phyloP scores from a whole-genome alignment of 1,140 invertebrate genomes.

The Conus betulinus region DNA sequence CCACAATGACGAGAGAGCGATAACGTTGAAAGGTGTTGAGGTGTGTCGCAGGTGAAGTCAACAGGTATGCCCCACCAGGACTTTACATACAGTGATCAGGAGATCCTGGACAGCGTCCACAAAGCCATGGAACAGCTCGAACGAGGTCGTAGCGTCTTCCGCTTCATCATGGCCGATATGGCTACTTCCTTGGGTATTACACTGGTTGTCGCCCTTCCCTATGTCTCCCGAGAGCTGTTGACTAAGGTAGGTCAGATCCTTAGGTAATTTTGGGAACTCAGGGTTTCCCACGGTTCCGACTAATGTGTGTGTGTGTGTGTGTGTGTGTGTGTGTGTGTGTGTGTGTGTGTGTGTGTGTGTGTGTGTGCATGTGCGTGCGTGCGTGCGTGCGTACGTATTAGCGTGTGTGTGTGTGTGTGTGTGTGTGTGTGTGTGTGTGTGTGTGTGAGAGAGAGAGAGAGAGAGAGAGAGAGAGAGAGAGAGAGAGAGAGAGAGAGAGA shows the following conservation, averaged over 20 bases:
- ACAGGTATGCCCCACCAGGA: not conserved
- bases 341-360: not conserved
- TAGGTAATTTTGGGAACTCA: too few relatives aligned
- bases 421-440: not conserved
- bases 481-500: too few relatives aligned
- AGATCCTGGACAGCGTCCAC: not conserved
- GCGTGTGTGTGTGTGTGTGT: not conserved
- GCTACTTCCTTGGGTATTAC: not conserved
- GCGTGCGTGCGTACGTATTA: too few relatives aligned
- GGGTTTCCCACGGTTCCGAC: too few relatives aligned
- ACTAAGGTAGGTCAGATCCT: not conserved
- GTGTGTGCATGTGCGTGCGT: not conserved
- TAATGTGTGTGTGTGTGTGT: not conserved
- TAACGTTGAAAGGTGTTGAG: too few relatives aligned
- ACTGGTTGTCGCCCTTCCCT: conserved; percentile 31
- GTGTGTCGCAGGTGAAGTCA: conserved; percentile 23
- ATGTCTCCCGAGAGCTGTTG: not conserved
- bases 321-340: not conserved
- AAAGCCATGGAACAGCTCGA: conserved; percentile 8
- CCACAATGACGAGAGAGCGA: too few relatives aligned
- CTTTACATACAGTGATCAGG: not conserved
- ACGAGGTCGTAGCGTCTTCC: conserved; percentile 23
- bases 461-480: too few relatives aligned
- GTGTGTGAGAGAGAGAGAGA: too few relatives aligned
- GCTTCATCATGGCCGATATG: conserved; percentile 32